Percentiles rank a stretch among this genome's conserved stretches.
Conservation (phyloP, 2,113 vertebrate species). For the Haemorhous mexicanus region DNA sequence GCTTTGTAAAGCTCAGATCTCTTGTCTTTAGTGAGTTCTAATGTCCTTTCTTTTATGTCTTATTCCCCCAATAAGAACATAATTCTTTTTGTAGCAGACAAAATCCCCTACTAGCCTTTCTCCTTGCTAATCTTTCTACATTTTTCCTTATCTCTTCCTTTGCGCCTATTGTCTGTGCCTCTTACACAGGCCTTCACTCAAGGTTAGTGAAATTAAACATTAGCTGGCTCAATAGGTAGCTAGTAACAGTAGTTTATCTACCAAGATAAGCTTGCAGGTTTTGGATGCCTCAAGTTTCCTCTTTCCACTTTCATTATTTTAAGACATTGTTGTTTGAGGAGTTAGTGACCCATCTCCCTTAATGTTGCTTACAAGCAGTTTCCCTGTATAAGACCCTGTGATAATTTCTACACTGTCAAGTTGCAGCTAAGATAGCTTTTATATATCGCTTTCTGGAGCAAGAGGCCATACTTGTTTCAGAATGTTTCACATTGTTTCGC, state of each 20-base stretch:
- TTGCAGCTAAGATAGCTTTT: not conserved
- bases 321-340: not conserved
- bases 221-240: slow-evolving; percentile 61
- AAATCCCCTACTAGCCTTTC: slow-evolving; percentile 54
- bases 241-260: slow-evolving; percentile 65
- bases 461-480: not conserved
- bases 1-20: slow-evolving; percentile 29
- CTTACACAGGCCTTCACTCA: slow-evolving; percentile 69
- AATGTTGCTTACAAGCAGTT: not conserved
- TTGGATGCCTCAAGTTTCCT: slow-evolving; percentile 54
- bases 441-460: not conserved
- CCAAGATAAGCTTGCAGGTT: slow-evolving; percentile 61
- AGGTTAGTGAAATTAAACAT: slow-evolving; percentile 76
- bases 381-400: not conserved
- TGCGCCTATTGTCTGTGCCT: slow-evolving; percentile 57
- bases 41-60: slow-evolving; percentile 59
- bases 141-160: slow-evolving; percentile 71
- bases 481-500: not conserved
- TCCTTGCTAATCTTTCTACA: slow-evolving; percentile 69
- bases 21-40: slow-evolving; percentile 7
- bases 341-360: not conserved
- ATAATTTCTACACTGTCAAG: not conserved
- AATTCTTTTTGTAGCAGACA: slow-evolving; percentile 50
- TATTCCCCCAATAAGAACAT: slow-evolving; percentile 25
- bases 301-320: slow-evolving; percentile 49